Evolutionary conservation across 2,113 vertebrate genomes (phyloP).

Genomic region (Proteles cristata): DNA sequence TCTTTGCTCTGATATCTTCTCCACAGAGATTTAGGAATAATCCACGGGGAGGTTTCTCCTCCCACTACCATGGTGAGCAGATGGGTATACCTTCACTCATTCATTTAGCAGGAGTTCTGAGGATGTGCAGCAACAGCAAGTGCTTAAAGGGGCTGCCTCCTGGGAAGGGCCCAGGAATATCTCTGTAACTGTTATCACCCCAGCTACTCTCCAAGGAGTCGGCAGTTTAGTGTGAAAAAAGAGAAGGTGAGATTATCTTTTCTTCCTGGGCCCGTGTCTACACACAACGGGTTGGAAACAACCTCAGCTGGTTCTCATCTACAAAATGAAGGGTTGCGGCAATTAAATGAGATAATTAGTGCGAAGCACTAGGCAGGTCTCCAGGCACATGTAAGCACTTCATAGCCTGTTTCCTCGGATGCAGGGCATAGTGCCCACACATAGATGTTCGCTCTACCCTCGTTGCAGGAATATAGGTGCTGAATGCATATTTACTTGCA

Average conservation of each 20-base stretch:
- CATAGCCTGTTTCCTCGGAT: rapidly evolving
- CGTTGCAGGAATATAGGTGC: not conserved
- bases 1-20: not conserved
- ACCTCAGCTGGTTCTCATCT: not conserved
- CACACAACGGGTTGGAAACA: not conserved
- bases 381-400: not conserved
- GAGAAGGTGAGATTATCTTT: not conserved
- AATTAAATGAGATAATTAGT: not conserved
- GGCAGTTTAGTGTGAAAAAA: not conserved
- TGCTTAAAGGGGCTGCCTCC: not conserved
- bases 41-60: not conserved
- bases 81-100: not conserved
- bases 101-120: not conserved
- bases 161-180: not conserved
- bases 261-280: not conserved
- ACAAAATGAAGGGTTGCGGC: not conserved
- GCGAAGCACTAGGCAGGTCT: not conserved
- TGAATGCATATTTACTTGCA: not conserved
- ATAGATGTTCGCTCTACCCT: rapidly evolving
- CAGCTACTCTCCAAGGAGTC: not conserved
- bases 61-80: rapidly evolving
- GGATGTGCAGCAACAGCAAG: not conserved
- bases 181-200: not conserved
- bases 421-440: not conserved
- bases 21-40: rapidly evolving